phyloP scores from a whole-genome alignment of 1,140 invertebrate genomes.

The Megalonaias nervosa region DNA sequence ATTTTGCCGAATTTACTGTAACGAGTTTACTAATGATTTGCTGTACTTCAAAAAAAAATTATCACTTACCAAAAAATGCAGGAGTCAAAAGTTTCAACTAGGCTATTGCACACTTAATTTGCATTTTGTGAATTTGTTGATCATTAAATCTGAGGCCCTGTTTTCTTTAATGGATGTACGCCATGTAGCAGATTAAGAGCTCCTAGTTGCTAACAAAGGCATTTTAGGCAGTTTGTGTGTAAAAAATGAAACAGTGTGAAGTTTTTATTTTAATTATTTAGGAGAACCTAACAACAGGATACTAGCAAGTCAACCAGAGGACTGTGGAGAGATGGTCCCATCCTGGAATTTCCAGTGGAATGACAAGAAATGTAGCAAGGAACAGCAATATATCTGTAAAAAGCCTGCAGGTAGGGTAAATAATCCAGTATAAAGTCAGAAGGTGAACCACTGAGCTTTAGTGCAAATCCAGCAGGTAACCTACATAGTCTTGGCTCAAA shows the following conservation, averaged over 20 bases:
- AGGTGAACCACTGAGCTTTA: not conserved
- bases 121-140: too few species aligned
- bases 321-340: slow-evolving; percentile 50
- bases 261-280: slow-evolving; percentile 9
- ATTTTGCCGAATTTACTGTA: too few species aligned
- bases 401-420: slow-evolving; percentile 34
- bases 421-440: not conserved
- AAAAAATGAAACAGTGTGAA: not conserved
- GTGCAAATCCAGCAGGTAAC: too few species aligned
- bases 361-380: slow-evolving; percentile 45
- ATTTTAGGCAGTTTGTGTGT: not conserved
- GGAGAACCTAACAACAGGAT: slow-evolving; percentile 49
- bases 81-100: too few species aligned
- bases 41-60: too few species aligned
- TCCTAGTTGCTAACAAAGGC: not conserved
- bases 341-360: slow-evolving; percentile 54
- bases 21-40: too few species aligned
- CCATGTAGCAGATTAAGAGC: not conserved
- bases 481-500: too few species aligned
- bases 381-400: slow-evolving; percentile 55
- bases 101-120: too few species aligned
- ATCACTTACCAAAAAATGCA: too few species aligned
- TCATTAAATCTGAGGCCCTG: too few species aligned
- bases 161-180: too few species aligned
- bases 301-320: slow-evolving; percentile 28